Evolutionary conservation across 2,888 invertebrate genomes (phyloP).

Genomic region (Megalurothrips usitatus): DNA sequence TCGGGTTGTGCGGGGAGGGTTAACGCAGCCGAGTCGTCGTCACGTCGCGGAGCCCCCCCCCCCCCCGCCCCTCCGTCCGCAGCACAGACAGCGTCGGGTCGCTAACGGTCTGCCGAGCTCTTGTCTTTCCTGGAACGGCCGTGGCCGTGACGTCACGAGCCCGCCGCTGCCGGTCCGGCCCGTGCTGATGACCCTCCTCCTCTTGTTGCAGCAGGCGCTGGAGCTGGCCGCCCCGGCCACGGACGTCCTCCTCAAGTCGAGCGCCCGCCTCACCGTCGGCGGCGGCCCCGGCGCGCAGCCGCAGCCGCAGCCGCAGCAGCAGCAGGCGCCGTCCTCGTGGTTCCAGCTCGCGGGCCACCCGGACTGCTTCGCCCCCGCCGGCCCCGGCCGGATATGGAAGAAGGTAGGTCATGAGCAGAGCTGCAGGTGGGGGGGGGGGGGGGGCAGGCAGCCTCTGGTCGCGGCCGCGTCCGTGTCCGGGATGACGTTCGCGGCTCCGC

Average conservation of each 20-base stretch:
- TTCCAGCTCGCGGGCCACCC: constrained; percentile 91
- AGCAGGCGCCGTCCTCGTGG: constrained; percentile 54
- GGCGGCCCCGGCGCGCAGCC: constrained; percentile 42
- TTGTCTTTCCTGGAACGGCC: neutral
- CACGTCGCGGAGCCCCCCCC: no score
- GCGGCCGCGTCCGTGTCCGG: constrained; percentile 59
- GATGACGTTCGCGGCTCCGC: neutral
- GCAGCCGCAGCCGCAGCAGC: neutral
- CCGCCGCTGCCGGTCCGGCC: neutral
- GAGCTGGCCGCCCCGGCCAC: constrained; percentile 88
- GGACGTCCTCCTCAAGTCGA: constrained; percentile 63
- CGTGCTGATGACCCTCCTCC: constrained; percentile 14
- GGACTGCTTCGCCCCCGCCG: constrained; percentile 87
- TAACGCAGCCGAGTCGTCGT: no score
- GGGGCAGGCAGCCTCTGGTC: no score
- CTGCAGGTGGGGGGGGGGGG: constrained; percentile 74
- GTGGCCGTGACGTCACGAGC: neutral
- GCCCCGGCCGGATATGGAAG: constrained; percentile 92
- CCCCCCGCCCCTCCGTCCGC: no score
- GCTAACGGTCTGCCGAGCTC: neutral
- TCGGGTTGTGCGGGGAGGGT: no score
- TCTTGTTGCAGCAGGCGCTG: constrained; percentile 74
- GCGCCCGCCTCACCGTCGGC: constrained; percentile 10
- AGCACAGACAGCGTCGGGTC: neutral
- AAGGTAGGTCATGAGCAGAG: constrained; percentile 72